These are phyloP conservation scores for Acridotheres tristis DNA, from an alignment of 2,797 vertebrate species.

Conservation along the genomic window DNA sequence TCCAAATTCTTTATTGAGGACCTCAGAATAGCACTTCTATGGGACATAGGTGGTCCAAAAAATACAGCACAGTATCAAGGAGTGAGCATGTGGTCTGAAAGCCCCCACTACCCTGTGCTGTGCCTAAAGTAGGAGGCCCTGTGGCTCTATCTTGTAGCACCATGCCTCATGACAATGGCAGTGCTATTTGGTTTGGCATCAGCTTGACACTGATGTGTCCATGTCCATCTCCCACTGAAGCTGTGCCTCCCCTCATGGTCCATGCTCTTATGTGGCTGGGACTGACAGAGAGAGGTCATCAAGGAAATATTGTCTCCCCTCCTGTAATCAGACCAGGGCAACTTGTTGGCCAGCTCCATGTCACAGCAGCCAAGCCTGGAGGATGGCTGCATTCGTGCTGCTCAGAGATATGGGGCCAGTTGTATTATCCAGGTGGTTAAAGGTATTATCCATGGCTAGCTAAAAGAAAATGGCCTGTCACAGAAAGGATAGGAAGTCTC, in stretches of 20 bases:
- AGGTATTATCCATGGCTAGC: too few relatives aligned
- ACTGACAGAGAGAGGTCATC: not conserved
- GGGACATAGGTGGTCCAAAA: not conserved
- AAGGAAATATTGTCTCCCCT: not conserved
- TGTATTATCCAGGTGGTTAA: not conserved
- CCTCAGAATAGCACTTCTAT: not conserved
- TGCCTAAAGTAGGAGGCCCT: not conserved
- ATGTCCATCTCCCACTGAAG: not conserved
- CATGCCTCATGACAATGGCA: not conserved
- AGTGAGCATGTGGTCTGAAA: not conserved
- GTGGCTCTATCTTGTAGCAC: not conserved
- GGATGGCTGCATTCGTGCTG: not conserved
- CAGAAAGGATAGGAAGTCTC: not conserved
- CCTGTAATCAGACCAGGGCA: not conserved
- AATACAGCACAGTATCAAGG: not conserved
- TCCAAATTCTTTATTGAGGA: not conserved
- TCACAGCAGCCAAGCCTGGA: not conserved
- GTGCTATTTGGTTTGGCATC: not conserved
- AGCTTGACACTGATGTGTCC: accelerated
- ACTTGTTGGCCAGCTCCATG: not conserved
- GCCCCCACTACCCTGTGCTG: accelerated
- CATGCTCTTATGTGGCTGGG: not conserved
- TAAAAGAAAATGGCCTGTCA: not conserved
- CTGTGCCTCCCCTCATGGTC: not conserved
- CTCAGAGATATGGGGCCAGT: not conserved